Evolutionary conservation across 2,797 vertebrate species (phyloP), one percentile per base, ranked within the genome.

Genomic region (Urophycis tenuis): DNA sequence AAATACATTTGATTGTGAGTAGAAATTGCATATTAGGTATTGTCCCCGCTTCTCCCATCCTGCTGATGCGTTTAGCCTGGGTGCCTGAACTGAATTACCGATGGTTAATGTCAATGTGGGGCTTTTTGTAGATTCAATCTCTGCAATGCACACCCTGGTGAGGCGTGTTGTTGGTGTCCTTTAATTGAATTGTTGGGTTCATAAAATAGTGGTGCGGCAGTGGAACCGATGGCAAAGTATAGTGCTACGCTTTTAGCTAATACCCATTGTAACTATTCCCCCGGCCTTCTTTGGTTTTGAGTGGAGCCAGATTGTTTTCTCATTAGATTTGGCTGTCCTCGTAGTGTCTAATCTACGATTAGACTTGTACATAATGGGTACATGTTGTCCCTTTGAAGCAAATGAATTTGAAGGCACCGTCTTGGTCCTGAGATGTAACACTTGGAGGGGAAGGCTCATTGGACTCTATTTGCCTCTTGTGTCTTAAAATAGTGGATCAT

Each of bases 51-150:
- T 74, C 71, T 34, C 22, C 76, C 60, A 19, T 81, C 25, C 74
- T 74, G 60, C 64, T 80, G 74, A 19, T 80, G 80, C 75, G 30
- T 35, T 77, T 77, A 78, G 22, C 74, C 74, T 82, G 45, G 78
- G 49, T 64, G 74, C 75, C 78, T 76, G 22, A 12, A 71, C 25
- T 71, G 49, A 35, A 19, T 53, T 39, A 29, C 71, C 75, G 32
- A 36, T 77, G 3, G 1, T 4, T 14, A 76, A 74, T 35, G 32
- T 72, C 22, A 33, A 53, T 19, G 45, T 19, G 45, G 4, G 4
- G 19, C 22, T 53, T 53, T 53, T 53, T 19, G 19, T 17, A 53
- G 45, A 41, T 53, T 53, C 45, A 19, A 22, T 19, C 45, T 53
- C 12, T 53, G 17, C 17, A 53, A 53, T 22, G 45, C 45, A 53